Conservation (phyloP, 2,888 invertebrate genomes). For the Amiota communis region DNA sequence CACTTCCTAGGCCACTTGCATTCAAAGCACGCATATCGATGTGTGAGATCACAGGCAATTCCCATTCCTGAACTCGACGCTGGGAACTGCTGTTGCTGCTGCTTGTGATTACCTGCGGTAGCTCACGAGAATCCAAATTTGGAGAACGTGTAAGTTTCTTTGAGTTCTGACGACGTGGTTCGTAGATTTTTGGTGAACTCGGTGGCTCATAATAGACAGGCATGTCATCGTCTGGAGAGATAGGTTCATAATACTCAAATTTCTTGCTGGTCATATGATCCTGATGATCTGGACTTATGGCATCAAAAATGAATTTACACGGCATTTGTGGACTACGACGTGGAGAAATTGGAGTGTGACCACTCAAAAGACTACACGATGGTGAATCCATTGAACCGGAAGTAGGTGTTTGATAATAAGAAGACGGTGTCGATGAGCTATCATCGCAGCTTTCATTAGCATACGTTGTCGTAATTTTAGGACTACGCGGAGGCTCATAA, state of each 20-base stretch:
- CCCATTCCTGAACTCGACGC: constrained; percentile 63
- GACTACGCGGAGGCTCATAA: constrained; percentile 70
- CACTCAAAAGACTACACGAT: constrained; percentile 55
- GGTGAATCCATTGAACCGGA: constrained; percentile 65
- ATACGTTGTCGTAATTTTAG: constrained; percentile 72
- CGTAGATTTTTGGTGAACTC: constrained; percentile 51
- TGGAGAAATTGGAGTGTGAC: constrained; percentile 46
- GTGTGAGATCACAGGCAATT: constrained; percentile 57
- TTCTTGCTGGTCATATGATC: constrained; percentile 57
- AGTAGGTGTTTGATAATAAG: constrained; percentile 70
- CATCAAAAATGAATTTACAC: constrained; percentile 77
- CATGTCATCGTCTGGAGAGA: constrained; percentile 67
- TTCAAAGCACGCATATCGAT: constrained; percentile 60
- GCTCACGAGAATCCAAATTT: constrained; percentile 41
- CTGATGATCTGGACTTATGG: constrained; percentile 67
- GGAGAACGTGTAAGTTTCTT: constrained; percentile 53
- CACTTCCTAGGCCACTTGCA: constrained; percentile 44
- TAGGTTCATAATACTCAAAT: constrained; percentile 72
- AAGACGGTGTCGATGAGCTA: constrained; percentile 61
- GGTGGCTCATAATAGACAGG: constrained; percentile 59
- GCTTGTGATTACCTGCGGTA: constrained; percentile 49
- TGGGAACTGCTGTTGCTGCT: constrained; percentile 41
- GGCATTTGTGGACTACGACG: constrained; percentile 76
- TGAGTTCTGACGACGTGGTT: constrained; percentile 58
- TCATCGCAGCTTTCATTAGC: constrained; percentile 69